Percentiles rank a stretch among this genome's conserved stretches.
Evolutionary conservation across 2,113 vertebrate genomes (phyloP).

Genomic region (Ctenomys sociabilis): DNA sequence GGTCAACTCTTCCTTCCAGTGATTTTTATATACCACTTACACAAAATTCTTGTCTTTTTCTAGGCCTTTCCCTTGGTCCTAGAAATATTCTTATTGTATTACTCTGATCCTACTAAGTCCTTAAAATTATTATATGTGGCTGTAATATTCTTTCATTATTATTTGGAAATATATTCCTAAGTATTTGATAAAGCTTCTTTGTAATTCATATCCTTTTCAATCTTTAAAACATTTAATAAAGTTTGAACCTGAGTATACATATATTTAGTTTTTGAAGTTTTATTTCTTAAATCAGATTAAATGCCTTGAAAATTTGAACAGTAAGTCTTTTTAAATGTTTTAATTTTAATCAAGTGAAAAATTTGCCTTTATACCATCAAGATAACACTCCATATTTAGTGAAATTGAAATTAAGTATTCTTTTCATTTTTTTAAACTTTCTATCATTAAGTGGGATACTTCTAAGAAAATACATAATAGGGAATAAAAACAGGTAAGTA

Average conservation of each 20-base stretch:
- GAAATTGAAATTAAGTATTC: conserved; percentile 14
- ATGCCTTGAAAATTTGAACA: conserved; percentile 40
- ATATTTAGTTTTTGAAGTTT: conserved; percentile 44
- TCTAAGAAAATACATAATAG: conserved; percentile 12
- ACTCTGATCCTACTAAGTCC: background rate
- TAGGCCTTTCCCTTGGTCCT: background rate
- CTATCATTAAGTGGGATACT: background rate
- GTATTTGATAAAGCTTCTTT: conserved; percentile 6
- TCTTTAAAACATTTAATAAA: conserved; percentile 16
- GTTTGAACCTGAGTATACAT: background rate
- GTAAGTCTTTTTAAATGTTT: conserved; percentile 21
- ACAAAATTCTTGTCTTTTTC: conserved; percentile 17
- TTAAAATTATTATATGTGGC: background rate
- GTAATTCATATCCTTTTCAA: background rate
- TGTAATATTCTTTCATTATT: background rate
- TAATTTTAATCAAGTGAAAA: conserved; percentile 50
- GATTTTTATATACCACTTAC: background rate
- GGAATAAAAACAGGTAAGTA: background rate
- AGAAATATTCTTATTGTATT: background rate
- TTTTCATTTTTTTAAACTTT: background rate
- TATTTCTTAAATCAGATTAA: conserved; percentile 23
- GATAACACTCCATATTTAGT: conserved; percentile 13
- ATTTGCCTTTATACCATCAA: background rate
- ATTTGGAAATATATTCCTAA: background rate
- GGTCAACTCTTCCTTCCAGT: background rate